Evolutionary conservation across 2,888 invertebrate genomes (phyloP).

Genomic region (Allolobophora icterica): DNA sequence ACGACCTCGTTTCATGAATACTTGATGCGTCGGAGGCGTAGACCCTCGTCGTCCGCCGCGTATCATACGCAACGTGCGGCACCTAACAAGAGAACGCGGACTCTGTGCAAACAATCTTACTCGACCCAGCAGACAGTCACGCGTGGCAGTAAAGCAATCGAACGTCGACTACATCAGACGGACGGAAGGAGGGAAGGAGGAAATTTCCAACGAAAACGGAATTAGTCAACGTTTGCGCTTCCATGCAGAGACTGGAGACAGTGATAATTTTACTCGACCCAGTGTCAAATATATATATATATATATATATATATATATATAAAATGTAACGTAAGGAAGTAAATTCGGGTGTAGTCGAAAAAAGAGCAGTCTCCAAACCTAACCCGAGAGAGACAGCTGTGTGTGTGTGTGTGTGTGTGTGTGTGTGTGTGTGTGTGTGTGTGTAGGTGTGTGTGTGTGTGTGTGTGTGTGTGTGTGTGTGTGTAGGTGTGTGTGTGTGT

Average conservation of each 20-base stretch:
- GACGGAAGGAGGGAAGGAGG: neutral
- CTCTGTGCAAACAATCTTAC: neutral
- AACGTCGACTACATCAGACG: neutral
- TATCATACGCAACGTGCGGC: neutral
- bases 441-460: too few species aligned
- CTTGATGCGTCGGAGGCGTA: too few species aligned
- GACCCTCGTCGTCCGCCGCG: neutral
- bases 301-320: too few species aligned
- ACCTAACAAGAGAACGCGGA: neutral
- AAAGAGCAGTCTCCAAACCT: neutral
- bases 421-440: too few species aligned
- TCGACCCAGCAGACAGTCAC: neutral
- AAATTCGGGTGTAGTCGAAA: neutral
- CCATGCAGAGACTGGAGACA: neutral
- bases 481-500: too few species aligned
- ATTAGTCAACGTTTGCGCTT: neutral
- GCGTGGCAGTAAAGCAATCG: neutral
- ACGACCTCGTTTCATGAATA: neutral
- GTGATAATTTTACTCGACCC: neutral
- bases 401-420: too few species aligned
- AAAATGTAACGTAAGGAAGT: too few species aligned
- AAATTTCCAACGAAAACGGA: neutral
- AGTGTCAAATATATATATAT: too few species aligned
- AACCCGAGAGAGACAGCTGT: neutral
- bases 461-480: too few species aligned